Conservation (phyloP, 1,140 invertebrate genomes). For the Solenopsis invicta region DNA sequence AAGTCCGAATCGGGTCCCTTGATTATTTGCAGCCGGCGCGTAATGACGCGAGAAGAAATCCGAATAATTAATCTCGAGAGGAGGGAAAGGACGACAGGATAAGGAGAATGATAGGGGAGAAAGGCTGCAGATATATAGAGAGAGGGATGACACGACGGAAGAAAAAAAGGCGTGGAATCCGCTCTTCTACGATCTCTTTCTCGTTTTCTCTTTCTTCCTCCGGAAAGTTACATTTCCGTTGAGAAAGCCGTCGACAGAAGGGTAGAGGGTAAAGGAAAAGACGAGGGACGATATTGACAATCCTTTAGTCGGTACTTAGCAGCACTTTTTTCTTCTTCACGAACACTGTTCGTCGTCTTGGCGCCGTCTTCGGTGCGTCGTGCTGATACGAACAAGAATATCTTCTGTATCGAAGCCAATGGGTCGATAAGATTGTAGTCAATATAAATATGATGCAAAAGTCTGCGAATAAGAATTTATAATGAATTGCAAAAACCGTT, state of each 20-base stretch:
- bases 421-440: slow-evolving; percentile 6
- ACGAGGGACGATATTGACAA: slow-evolving; percentile 80
- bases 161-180: slow-evolving; percentile 59
- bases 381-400: slow-evolving; percentile 17
- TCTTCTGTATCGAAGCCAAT: neutral
- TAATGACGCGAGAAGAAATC: slow-evolving; percentile 68
- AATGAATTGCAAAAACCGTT: neutral
- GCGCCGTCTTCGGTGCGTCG: slow-evolving; percentile 23
- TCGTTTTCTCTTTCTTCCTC: slow-evolving; percentile 55
- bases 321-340: slow-evolving; percentile 72
- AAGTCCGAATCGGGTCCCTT: slow-evolving; percentile 39
- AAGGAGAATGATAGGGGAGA: slow-evolving; percentile 9
- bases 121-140: neutral
- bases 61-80: slow-evolving; percentile 77
- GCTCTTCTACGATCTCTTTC: slow-evolving; percentile 47
- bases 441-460: slow-evolving; percentile 11
- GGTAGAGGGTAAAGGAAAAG: slow-evolving; percentile 51
- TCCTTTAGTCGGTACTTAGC: slow-evolving; percentile 81
- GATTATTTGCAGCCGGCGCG: slow-evolving; percentile 64
- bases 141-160: slow-evolving; percentile 11
- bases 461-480: neutral
- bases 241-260: slow-evolving; percentile 69
- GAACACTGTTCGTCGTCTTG: slow-evolving; percentile 9
- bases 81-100: slow-evolving; percentile 55
- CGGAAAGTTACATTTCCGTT: slow-evolving; percentile 75